A percentile compares a stretch with the other conserved stretches of the same genome.
These are phyloP conservation scores for Heterohyrax brucei DNA, from an alignment of 2,797 vertebrate genomes.

Conservation along the genomic window DNA sequence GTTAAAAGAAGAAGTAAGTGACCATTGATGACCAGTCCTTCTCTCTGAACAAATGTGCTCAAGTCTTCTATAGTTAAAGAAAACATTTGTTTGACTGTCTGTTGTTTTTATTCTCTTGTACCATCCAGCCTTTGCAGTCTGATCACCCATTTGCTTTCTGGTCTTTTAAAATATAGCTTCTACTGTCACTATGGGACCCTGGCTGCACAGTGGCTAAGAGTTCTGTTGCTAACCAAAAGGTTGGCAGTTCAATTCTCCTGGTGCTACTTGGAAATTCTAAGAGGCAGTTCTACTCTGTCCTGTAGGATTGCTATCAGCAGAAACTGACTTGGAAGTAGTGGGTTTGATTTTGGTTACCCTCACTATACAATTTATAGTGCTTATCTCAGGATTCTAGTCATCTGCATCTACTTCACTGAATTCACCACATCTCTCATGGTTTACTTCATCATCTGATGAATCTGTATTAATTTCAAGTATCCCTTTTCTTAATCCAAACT, in stretches of 20 bases:
- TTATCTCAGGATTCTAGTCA: neutral
- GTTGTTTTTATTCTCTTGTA: neutral
- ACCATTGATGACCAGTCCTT: neutral
- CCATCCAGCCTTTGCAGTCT: no score
- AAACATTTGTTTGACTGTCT: neutral
- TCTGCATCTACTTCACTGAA: neutral
- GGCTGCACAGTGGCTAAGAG: no score
- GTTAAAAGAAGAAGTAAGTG: neutral
- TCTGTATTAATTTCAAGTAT: neutral
- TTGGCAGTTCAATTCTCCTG: neutral
- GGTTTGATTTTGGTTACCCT: no score
- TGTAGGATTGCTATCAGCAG: neutral
- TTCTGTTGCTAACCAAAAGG: no score
- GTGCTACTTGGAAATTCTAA: neutral
- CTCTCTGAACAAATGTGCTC: neutral
- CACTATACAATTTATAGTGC: neutral
- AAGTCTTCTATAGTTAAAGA: neutral
- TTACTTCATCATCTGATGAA: neutral
- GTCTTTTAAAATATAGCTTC: neutral
- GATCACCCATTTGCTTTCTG: neutral
- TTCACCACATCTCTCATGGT: neutral
- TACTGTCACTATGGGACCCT: no score
- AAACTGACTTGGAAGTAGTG: neutral
- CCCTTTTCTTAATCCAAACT: neutral
- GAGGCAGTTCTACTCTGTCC: no score